These are phyloP conservation scores for Ectobius pallidus DNA, from an alignment of 2,888 invertebrate genomes.

Conservation along the genomic window DNA sequence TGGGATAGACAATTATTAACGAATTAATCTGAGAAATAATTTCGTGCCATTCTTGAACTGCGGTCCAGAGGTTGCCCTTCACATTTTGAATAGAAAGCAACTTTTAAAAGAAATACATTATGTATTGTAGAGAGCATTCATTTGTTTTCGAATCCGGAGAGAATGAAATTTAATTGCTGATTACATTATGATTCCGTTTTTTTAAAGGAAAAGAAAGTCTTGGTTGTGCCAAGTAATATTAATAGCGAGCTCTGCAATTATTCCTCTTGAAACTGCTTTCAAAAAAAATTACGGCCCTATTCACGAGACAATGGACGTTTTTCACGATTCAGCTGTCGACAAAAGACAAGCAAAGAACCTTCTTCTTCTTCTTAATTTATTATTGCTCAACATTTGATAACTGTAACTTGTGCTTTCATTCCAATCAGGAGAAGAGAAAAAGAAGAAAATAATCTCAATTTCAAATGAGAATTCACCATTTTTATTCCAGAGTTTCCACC, in stretches of 20 bases:
- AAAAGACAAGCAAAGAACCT: neutral
- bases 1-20: too few relatives aligned
- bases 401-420: constrained; percentile 12
- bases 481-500: constrained; percentile 26
- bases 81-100: too few relatives aligned
- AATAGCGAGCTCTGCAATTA: neutral
- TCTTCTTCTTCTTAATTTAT: constrained; percentile 9
- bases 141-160: too few relatives aligned
- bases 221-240: too few relatives aligned
- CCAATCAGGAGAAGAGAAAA: neutral
- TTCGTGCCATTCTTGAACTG: too few relatives aligned
- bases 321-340: neutral
- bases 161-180: too few relatives aligned
- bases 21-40: too few relatives aligned
- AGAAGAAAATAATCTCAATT: constrained; percentile 27
- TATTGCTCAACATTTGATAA: constrained; percentile 15
- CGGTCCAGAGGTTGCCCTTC: too few relatives aligned
- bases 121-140: too few relatives aligned
- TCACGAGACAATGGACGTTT: constrained; percentile 18
- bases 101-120: too few relatives aligned
- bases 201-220: too few relatives aligned
- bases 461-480: constrained; percentile 29
- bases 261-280: neutral
- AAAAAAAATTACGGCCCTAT: constrained; percentile 24
- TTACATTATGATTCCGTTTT: too few relatives aligned